Evolutionary conservation across 1,140 invertebrate species (phyloP).

Genomic region (Acromyrmex charruanus): DNA sequence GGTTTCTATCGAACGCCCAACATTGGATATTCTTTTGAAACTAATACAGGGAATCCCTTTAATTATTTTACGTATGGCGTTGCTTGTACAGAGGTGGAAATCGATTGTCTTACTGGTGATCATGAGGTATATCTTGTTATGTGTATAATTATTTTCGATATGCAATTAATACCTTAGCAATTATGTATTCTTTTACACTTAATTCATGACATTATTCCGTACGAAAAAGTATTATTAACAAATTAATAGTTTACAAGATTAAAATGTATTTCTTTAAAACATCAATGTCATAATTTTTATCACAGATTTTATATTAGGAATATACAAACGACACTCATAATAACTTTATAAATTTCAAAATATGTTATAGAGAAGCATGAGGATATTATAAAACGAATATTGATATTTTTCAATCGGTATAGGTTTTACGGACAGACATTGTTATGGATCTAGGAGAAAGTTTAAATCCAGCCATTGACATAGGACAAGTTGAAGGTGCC

Average conservation of each 20-base stretch:
- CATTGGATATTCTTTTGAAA: conserved; percentile 92
- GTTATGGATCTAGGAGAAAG: conserved; percentile 98
- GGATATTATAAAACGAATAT: neutral
- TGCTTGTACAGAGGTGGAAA: conserved; percentile 93
- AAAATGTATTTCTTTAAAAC: too few species aligned
- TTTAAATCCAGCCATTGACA: conserved; percentile 98
- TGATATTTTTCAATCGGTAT: conserved; percentile 32
- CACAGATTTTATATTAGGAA: too few species aligned
- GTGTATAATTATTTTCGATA: too few species aligned
- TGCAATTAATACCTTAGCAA: too few species aligned
- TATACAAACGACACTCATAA: too few species aligned
- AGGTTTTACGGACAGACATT: conserved; percentile 95
- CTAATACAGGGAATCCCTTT: conserved; percentile 90
- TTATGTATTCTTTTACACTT: too few species aligned
- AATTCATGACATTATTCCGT: too few species aligned
- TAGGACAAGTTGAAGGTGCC: conserved; percentile 98
- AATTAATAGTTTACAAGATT: too few species aligned
- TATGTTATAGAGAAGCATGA: neutral
- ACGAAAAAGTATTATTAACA: too few species aligned
- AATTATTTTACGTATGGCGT: conserved; percentile 94
- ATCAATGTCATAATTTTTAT: too few species aligned
- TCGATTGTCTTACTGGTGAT: conserved; percentile 96
- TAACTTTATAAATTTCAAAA: neutral
- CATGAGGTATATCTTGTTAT: conserved; percentile 88
- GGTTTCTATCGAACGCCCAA: conserved; percentile 95